Conservation (phyloP, 2,797 vertebrate genomes). For the Pyrocephalus nanus region DNA sequence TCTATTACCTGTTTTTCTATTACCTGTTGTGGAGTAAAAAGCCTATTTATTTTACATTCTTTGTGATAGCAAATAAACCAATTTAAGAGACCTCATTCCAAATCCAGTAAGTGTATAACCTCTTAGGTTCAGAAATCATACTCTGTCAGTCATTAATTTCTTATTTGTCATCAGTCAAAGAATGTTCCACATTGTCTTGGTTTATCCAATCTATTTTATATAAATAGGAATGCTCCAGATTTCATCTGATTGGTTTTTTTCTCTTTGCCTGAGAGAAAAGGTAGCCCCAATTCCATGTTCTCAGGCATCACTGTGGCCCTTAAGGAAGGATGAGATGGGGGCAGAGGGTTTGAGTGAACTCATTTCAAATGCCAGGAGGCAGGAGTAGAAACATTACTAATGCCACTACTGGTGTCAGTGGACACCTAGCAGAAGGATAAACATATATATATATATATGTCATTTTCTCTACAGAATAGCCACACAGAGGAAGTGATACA, state of each 20-base stretch:
- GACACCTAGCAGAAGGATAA: background rate
- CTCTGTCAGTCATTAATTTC: background rate
- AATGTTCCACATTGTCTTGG: background rate
- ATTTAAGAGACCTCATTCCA: background rate
- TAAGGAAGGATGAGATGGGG: accelerated
- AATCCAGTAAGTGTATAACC: background rate
- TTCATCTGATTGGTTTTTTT: background rate
- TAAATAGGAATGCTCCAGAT: background rate
- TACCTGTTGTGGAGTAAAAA: conserved; percentile 20
- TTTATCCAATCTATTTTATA: background rate
- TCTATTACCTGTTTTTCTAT: conserved; percentile 45
- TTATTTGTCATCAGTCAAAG: background rate
- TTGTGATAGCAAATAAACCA: conserved; percentile 1
- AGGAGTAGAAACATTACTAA: background rate
- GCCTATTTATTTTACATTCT: background rate
- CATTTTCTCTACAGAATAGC: background rate
- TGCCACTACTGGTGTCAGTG: background rate
- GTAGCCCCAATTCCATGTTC: background rate
- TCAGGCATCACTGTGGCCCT: background rate
- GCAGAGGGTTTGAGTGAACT: background rate
- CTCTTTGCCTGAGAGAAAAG: background rate
- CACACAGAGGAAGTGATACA: background rate
- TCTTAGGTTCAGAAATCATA: background rate
- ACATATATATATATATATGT: background rate
- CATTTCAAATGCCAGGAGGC: background rate